A percentile compares a stretch with the other conserved stretches of the same genome.
phyloP scores from a whole-genome alignment of 2,888 invertebrate genomes.

The Phyllotreta cruciferae region DNA sequence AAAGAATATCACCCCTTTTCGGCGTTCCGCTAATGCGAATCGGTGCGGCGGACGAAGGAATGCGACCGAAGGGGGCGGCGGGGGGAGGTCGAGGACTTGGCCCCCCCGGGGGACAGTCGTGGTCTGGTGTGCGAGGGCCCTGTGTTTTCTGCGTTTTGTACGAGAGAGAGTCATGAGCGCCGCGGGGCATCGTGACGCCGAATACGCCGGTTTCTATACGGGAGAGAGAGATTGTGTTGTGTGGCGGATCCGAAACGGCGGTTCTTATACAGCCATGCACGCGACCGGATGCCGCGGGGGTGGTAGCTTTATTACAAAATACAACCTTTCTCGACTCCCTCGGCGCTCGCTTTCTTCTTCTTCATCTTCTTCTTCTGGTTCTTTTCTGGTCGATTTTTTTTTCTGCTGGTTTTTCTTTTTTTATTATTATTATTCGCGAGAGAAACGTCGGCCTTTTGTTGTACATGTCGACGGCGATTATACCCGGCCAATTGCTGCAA shows the following conservation, averaged over 20 bases:
- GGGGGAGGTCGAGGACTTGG: conserved; percentile 54
- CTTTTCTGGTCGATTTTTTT: neutral
- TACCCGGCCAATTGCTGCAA: conserved; percentile 12
- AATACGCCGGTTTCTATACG: conserved; percentile 38
- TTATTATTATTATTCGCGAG: neutral
- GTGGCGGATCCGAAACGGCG: conserved; percentile 44
- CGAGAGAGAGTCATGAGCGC: conserved; percentile 47
- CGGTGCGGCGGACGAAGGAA: conserved; percentile 33
- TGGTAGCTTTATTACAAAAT: conserved; percentile 58
- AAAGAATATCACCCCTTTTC: too few relatives aligned
- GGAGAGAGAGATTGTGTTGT: conserved; percentile 42
- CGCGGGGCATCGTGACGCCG: conserved; percentile 55
- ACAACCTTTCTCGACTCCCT: conserved; percentile 38
- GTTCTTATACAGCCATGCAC: conserved; percentile 49
- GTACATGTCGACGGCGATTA: conserved; percentile 1
- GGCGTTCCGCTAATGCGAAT: conserved; percentile 9
- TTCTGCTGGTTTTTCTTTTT: too few relatives aligned
- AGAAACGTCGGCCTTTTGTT: conserved; percentile 29
- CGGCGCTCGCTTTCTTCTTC: conserved; percentile 22
- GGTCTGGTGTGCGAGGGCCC: conserved; percentile 53
- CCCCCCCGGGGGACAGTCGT: conserved; percentile 57
- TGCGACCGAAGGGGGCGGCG: conserved; percentile 37
- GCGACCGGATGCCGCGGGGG: conserved; percentile 60
- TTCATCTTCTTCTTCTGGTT: conserved; percentile 6
- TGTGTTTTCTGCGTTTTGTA: conserved; percentile 42